These are phyloP conservation scores for Psix sp. DNA, from an alignment of 1,140 invertebrate genomes.

Conservation along the genomic window DNA sequence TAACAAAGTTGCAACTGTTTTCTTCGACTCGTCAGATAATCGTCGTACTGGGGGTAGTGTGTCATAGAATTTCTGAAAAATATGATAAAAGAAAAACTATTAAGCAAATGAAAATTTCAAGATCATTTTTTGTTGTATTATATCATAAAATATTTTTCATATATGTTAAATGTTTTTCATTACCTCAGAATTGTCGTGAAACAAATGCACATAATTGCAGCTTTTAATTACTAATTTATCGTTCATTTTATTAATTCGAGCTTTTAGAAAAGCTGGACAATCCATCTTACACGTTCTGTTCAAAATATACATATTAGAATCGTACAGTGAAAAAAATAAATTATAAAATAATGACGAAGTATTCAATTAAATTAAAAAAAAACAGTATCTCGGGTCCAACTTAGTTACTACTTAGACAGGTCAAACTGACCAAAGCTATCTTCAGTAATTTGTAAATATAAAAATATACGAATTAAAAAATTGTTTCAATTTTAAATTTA, in stretches of 20 bases:
- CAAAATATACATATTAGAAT: not conserved
- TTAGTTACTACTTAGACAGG: too few species aligned
- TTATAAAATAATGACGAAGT: too few species aligned
- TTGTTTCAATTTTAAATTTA: too few species aligned
- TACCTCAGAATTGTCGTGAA: slow-evolving; percentile 18
- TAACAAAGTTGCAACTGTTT: not conserved
- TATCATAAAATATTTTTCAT: not conserved
- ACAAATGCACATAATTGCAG: slow-evolving; percentile 6
- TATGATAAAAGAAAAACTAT: not conserved
- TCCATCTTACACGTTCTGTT: slow-evolving; percentile 13
- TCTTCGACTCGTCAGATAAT: slow-evolving; percentile 7
- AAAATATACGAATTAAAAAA: too few species aligned
- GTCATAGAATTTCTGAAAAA: not conserved
- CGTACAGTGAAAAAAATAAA: not conserved
- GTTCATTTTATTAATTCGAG: slow-evolving; percentile 6
- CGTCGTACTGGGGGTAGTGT: not conserved
- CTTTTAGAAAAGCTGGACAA: slow-evolving; percentile 3
- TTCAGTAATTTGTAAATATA: too few species aligned
- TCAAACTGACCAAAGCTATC: too few species aligned
- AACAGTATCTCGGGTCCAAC: too few species aligned
- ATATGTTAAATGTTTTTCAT: not conserved
- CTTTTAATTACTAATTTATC: not conserved
- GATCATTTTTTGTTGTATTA: too few species aligned
- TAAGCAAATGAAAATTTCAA: not conserved
- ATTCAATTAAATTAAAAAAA: too few species aligned